Base-by-base conservation (phyloP, 2,113 vertebrate genomes). In the Mastomys coucha region DNA sequence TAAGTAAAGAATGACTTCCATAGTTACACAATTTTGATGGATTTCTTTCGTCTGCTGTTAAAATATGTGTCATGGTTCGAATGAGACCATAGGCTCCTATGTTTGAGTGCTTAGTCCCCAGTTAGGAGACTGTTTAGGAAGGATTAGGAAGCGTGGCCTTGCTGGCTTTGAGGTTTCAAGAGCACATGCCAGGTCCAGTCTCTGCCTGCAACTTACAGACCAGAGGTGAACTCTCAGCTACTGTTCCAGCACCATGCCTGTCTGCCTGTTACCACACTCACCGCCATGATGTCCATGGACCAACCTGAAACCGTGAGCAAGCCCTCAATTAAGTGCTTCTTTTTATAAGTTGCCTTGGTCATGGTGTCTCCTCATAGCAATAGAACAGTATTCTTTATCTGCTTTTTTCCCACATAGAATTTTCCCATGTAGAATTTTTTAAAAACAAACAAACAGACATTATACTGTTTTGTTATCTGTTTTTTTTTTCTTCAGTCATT, bases 11-110 rank as follows among this genome's bases (percentile, higher is more conserved):
- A 45, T 31, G 72, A 81, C 31, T 91, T 93, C 39, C 28, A 5
- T 67, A 69, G 31, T 69, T 69, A 16, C 90, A 88, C 90, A 51
- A 89, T 92, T 96, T 93, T 91, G 65, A 17, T 65, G 16, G 84
- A 31, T 88, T 93, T 88, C 19, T 78, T 86, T 96, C 86, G 9
- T 75, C 69, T 85, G 87, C 2, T 53, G 93, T 91, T 88, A 91
- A 70, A 82, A 93, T 45, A 42, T 26, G 3, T 45, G 39, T 45
- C 1, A 24, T 76, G 73, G 20, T 45, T 76, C 26, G 22, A 45
- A 45, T 45, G 73, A 45, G 22, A 76, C 39, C 73, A 76, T 45
- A 45, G 73, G 39, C 73, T 45, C 12, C 26, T 76, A 45, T 45
- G 45, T 76, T 45, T 76, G 39, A 13, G 39, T 45, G 73, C 45